These are phyloP conservation scores for Brachymystax lenok DNA, from an alignment of 2,797 vertebrate species.

Conservation along the genomic window DNA sequence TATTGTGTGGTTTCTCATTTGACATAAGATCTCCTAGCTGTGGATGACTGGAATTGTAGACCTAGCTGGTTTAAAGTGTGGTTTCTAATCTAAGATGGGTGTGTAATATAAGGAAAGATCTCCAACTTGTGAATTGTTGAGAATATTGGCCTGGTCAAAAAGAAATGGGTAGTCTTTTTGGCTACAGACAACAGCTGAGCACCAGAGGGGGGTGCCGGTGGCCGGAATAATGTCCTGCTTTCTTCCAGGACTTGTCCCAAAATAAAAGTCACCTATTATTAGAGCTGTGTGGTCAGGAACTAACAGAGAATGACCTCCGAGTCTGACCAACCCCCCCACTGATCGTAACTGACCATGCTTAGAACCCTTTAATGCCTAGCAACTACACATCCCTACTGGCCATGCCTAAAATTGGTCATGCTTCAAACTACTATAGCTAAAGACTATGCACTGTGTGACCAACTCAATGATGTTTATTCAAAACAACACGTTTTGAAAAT, in stretches of 20 bases:
- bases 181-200: conserved; percentile 10
- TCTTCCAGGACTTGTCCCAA: conserved; percentile 30
- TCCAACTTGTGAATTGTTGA: conserved; percentile 2
- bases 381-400: neutral
- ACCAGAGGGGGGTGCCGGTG: neutral
- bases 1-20: conserved; percentile 11
- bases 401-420: neutral
- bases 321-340: neutral
- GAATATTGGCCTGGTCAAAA: conserved; percentile 6
- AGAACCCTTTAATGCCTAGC: neutral
- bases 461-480: neutral
- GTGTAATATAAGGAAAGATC: neutral
- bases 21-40: neutral
- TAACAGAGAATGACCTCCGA: conserved; percentile 20
- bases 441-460: neutral
- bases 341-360: neutral
- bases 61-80: neutral
- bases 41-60: neutral
- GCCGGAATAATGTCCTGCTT: conserved; percentile 42
- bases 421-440: neutral
- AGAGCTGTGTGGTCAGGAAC: conserved; percentile 26
- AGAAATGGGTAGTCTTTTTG: neutral
- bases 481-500: neutral
- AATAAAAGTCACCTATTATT: conserved; percentile 55
- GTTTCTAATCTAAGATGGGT: neutral